Conservation (phyloP, 2,888 invertebrate species). For the Ophraella communa region DNA sequence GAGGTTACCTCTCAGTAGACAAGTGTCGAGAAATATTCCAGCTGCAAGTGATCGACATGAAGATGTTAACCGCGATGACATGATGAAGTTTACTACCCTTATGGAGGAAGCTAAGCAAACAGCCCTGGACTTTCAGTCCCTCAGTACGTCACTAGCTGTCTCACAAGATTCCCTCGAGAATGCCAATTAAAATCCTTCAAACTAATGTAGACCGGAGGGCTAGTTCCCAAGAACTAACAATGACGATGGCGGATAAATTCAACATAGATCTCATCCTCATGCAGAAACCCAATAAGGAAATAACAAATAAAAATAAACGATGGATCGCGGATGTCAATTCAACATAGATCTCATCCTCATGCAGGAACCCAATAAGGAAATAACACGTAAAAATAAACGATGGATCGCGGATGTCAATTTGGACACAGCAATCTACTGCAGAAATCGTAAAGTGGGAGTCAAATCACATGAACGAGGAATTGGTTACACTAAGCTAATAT, state of each 20-base stretch:
- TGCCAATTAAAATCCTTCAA: constrained; percentile 12
- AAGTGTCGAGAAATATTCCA: neutral
- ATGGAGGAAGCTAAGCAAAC: neutral
- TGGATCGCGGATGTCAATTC: neutral
- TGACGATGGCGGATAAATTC: neutral
- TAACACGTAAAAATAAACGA: neutral
- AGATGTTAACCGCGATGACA: neutral
- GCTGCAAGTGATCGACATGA: neutral
- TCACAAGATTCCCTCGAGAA: neutral
- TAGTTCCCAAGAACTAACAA: constrained; percentile 11
- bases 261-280: constrained; percentile 12
- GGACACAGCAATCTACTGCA: neutral
- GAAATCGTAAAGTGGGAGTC: constrained; percentile 3
- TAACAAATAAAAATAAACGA: neutral
- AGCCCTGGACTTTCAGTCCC: neutral
- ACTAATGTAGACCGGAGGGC: constrained; percentile 18
- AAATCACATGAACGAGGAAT: neutral
- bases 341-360: constrained; percentile 12
- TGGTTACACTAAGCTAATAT: neutral
- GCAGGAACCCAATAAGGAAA: constrained; percentile 18
- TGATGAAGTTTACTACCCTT: neutral
- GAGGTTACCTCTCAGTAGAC: neutral
- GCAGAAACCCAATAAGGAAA: constrained; percentile 17
- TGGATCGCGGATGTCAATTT: neutral
- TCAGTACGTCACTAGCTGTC: too few relatives aligned